Evolutionary conservation across 2,113 vertebrate species (phyloP).

Genomic region (rat (Rattus norvegicus)): GRCr8 NC_086020.1:13942501-13943000

Average conservation of each 20-base stretch:
- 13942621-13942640: not conserved
- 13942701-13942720: not conserved
- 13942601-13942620: slow-evolving; percentile 28
- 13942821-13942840: not conserved
- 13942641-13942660: slow-evolving; percentile 19
- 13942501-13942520: not conserved
- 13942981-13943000: not conserved
- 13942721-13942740: not conserved
- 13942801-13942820: not conserved
- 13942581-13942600: slow-evolving; percentile 5
- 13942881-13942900: not conserved
- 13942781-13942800: not conserved
- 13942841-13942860: not conserved
- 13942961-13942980: too few species aligned
- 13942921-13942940: not conserved
- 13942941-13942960: not conserved
- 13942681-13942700: slow-evolving; percentile 21
- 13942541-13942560: not conserved
- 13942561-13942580: not conserved
- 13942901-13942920: not conserved
- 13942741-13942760: not conserved
- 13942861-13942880: not conserved
- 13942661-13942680: not conserved
- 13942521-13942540: slow-evolving; percentile 19
- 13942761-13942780: not conserved